phyloP scores from a whole-genome alignment of 2,797 vertebrate species.

The Periophthalmus magnuspinnatus region DNA sequence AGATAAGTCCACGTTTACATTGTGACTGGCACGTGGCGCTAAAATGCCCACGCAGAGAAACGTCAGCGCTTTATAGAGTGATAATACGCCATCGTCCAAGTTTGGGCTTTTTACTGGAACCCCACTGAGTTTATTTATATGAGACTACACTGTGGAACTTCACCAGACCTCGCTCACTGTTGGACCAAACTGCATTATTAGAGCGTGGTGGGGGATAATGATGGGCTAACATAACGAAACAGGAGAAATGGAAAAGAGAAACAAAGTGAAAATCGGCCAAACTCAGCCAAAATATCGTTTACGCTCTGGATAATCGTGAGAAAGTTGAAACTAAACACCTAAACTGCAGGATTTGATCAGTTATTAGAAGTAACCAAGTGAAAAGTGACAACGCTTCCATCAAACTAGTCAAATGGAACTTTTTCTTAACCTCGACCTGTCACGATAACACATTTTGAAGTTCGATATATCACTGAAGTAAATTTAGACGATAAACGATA shows the following conservation, averaged over 20 bases:
- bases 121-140: slow-evolving; percentile 47
- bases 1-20: slow-evolving; percentile 34
- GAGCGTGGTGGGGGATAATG: slow-evolving; percentile 16
- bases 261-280: not conserved
- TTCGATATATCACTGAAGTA: no score
- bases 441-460: no score
- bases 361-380: slow-evolving; percentile 25
- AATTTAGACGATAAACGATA: no score
- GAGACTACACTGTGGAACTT: slow-evolving; percentile 32
- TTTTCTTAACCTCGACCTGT: no score
- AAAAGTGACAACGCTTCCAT: not conserved
- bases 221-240: slow-evolving; percentile 5
- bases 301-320: not conserved
- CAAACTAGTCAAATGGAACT: no score
- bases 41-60: slow-evolving; percentile 50
- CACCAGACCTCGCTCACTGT: slow-evolving; percentile 18
- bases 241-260: not conserved
- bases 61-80: slow-evolving; percentile 37
- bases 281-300: not conserved
- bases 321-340: not conserved
- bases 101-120: slow-evolving; percentile 45
- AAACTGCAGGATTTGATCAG: slow-evolving; percentile 34
- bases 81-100: slow-evolving; percentile 59
- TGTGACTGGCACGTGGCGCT: slow-evolving; percentile 29
- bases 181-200: slow-evolving; percentile 19